These are phyloP conservation scores for Etia nguti DNA, from an alignment of 2,113 vertebrate genomes.

Conservation along the genomic window DNA sequence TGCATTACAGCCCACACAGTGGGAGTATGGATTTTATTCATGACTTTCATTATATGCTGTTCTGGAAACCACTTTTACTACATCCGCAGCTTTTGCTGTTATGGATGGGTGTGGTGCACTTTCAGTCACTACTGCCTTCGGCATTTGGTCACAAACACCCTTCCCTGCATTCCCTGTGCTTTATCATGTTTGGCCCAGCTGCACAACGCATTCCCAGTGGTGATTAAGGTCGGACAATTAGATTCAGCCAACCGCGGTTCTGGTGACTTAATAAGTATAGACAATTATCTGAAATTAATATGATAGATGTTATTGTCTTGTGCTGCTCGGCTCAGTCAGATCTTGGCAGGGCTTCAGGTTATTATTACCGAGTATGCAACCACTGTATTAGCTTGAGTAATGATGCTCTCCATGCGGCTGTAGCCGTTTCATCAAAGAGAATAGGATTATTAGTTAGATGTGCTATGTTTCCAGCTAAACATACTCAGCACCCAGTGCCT, in stretches of 20 bases:
- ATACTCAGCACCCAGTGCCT: background rate
- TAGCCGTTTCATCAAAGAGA: slow-evolving; percentile 34
- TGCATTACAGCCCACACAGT: background rate
- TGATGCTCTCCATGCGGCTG: background rate
- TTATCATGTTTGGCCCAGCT: slow-evolving; percentile 30
- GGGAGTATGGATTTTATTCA: slow-evolving; percentile 42
- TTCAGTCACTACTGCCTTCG: slow-evolving; percentile 16
- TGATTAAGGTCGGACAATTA: slow-evolving; percentile 56
- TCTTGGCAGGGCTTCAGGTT: slow-evolving; percentile 31
- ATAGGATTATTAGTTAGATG: slow-evolving; percentile 42
- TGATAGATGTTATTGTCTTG: slow-evolving; percentile 42
- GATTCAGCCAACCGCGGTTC: slow-evolving; percentile 8
- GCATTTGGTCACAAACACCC: background rate
- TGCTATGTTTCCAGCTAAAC: slow-evolving; percentile 28
- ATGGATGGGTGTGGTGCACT: slow-evolving; percentile 26
- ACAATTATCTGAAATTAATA: slow-evolving; percentile 60
- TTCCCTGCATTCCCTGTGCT: background rate
- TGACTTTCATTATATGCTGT: slow-evolving; percentile 46
- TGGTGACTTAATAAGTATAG: slow-evolving; percentile 46
- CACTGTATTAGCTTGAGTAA: slow-evolving; percentile 41
- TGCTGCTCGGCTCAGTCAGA: slow-evolving; percentile 18
- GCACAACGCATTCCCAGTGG: slow-evolving; percentile 29
- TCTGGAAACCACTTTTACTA: slow-evolving; percentile 9
- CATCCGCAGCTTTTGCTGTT: background rate
- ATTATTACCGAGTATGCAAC: slow-evolving; percentile 20